These are phyloP conservation scores for Drosophila borealis DNA, from an alignment of 2,888 invertebrate genomes.

Conservation along the genomic window DNA sequence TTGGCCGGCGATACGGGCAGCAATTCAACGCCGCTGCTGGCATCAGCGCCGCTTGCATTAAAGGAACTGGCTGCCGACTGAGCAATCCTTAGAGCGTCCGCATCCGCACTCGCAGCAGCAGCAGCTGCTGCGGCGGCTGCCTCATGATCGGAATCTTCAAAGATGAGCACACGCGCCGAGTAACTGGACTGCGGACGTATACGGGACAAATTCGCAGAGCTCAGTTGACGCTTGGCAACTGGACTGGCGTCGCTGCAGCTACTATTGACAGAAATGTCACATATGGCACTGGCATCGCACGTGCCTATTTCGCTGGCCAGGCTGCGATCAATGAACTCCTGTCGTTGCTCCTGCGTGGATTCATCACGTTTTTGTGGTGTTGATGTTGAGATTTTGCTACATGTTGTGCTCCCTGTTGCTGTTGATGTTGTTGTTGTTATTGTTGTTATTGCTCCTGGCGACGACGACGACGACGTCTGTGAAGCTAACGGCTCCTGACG, in stretches of 20 bases:
- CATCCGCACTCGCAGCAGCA: slow-evolving; percentile 20
- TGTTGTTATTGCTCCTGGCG: slow-evolving; percentile 25
- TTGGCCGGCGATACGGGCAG: slow-evolving; percentile 76
- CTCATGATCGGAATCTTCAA: slow-evolving; percentile 90
- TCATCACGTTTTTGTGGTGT: slow-evolving; percentile 75
- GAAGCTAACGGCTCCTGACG: slow-evolving; percentile 56
- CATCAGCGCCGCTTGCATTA: slow-evolving; percentile 16
- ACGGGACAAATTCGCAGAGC: slow-evolving; percentile 69
- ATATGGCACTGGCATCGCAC: slow-evolving; percentile 64
- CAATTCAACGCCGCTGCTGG: slow-evolving; percentile 70
- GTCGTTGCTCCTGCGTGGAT: slow-evolving; percentile 35
- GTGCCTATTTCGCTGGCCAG: slow-evolving; percentile 61
- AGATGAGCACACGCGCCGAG: slow-evolving; percentile 91
- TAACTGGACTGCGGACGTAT: slow-evolving; percentile 87
- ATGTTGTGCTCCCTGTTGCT: slow-evolving; percentile 25
- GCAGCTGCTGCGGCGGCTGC: slow-evolving; percentile 19
- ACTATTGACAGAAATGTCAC: slow-evolving; percentile 56
- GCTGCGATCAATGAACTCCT: slow-evolving; percentile 60
- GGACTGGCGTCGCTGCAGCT: slow-evolving; percentile 67
- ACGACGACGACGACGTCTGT: slow-evolving; percentile 22
- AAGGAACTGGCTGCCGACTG: slow-evolving; percentile 22
- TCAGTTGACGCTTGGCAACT: slow-evolving; percentile 78
- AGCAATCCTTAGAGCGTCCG: slow-evolving; percentile 29
- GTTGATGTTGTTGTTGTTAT: slow-evolving; percentile 20
- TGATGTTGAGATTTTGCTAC: slow-evolving; percentile 80